Evolutionary conservation across 2,888 invertebrate species (phyloP), one percentile per base, ranked within the genome.

Genomic region (Ptychoptera albimana): DNA sequence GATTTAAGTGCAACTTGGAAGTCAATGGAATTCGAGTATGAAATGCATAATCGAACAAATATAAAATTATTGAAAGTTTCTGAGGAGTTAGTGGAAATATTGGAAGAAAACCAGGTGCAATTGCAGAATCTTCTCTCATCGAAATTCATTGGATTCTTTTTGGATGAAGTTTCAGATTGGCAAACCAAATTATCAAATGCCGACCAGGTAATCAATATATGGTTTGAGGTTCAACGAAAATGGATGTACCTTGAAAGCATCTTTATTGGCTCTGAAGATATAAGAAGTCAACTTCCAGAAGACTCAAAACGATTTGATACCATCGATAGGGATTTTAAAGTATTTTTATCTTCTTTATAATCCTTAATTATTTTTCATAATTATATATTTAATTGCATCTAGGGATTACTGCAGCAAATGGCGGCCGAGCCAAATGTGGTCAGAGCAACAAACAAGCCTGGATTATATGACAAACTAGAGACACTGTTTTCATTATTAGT

Each of bases 231-330:
- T 5, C 94, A 94, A 63, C 71, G 92, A 38, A 87, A 89, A 49
- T 96, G 94, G 94, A 81, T 82, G 59, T 88, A 94, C 60, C 69
- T 94, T 49, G 93, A 94, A 61, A 89, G 89, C 53, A 94, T 96
- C 53, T 96, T 94, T 58, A 85, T 93, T 41, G 93, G 91, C 1
- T 93, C 93, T 0, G 93, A 93, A 59, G 94, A 96, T 63, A 94
- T 96, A 54, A 71, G 93, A 43, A 73, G 77, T 37, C 94, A 94
- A 60, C 66, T 94, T 44, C 93, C 94, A 0, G 85, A 85, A 55
- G 94, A 94, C 60, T 87, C 93, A 0, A 79, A 72, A 52, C 74
- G 92, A 55, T 96, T 94, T 59, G 92, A 92, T 61, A 68, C 61
- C 45, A 82, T 93, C 48, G 93, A 94, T 60, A 75, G 68, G 39